phyloP scores from a whole-genome alignment of 2,113 vertebrate genomes.

The Pitta sordida region DNA sequence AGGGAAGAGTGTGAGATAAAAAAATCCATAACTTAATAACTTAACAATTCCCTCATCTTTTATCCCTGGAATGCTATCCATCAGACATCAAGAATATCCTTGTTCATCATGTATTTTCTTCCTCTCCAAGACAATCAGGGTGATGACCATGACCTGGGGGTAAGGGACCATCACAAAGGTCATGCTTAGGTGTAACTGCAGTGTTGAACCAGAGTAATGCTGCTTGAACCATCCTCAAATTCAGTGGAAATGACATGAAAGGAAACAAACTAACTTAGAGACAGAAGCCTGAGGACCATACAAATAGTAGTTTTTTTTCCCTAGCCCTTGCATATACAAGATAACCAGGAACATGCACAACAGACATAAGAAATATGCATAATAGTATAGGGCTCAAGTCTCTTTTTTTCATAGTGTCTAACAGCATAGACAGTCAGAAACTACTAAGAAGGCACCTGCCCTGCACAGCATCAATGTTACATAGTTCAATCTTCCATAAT shows the following conservation, averaged over 20 bases:
- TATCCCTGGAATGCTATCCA: not conserved
- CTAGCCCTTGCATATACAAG: not conserved
- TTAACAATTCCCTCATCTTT: not conserved
- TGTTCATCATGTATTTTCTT: not conserved
- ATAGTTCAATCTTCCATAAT: not conserved
- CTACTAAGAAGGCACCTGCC: not conserved
- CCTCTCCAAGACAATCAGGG: not conserved
- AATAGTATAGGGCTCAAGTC: not conserved
- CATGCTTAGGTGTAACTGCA: not conserved
- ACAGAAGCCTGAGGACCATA: not conserved
- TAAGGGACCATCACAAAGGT: not conserved
- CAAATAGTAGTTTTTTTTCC: not conserved
- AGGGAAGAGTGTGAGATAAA: not conserved
- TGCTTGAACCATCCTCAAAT: not conserved
- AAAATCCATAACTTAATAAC: not conserved
- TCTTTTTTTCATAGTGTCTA: not conserved
- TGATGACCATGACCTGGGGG: not conserved
- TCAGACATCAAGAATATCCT: not conserved
- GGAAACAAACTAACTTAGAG: not conserved
- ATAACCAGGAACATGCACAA: not conserved
- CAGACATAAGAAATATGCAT: not conserved
- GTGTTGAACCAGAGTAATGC: not conserved
- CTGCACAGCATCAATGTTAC: not conserved
- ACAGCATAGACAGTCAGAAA: not conserved
- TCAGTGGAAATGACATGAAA: not conserved